phyloP scores from a whole-genome alignment of 2,888 invertebrate genomes.

The Eristalis arbustorum region DNA sequence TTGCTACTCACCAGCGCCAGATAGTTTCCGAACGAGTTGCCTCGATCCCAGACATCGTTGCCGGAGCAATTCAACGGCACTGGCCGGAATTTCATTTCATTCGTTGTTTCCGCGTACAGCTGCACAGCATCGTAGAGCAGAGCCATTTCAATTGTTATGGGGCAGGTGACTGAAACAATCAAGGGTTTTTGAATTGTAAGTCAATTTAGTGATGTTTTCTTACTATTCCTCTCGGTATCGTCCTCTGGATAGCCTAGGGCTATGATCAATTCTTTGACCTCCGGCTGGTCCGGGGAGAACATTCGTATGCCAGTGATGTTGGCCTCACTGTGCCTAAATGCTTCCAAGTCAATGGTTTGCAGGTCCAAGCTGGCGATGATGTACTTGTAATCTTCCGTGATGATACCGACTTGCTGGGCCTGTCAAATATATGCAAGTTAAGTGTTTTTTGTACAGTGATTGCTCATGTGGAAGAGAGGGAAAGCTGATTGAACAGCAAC shows the following conservation, averaged over 20 bases:
- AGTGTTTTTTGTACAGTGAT: too few species aligned
- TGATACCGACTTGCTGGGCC: conserved; percentile 97
- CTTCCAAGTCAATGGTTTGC: conserved; percentile 84
- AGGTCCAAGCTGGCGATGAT: conserved; percentile 91
- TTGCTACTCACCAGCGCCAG: conserved; percentile 80
- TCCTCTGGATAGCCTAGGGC: conserved; percentile 73
- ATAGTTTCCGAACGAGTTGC: conserved; percentile 90
- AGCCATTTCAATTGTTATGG: conserved; percentile 85
- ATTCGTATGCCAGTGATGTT: conserved; percentile 89
- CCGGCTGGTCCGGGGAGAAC: conserved; percentile 83
- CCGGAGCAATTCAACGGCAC: conserved; percentile 83
- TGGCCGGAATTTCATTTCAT: conserved; percentile 82
- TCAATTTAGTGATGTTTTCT: background rate
- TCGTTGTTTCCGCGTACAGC: conserved; percentile 88
- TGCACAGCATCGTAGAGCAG: conserved; percentile 92
- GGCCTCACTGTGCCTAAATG: conserved; percentile 89
- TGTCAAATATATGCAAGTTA: conserved; percentile 79
- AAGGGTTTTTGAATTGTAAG: background rate
- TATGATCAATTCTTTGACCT: conserved; percentile 79
- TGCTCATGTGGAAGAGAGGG: too few species aligned
- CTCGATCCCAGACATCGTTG: conserved; percentile 86
- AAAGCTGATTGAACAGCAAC: too few species aligned
- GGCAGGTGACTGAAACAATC: conserved; percentile 77
- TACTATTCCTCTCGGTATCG: conserved; percentile 50
- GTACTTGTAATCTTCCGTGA: conserved; percentile 94